Percentiles rank a stretch among this genome's conserved stretches.
These are phyloP conservation scores for Glandiceps talaboti DNA, from an alignment of 53 echinoderm and acorn worm genomes.

Conservation along the genomic window DNA sequence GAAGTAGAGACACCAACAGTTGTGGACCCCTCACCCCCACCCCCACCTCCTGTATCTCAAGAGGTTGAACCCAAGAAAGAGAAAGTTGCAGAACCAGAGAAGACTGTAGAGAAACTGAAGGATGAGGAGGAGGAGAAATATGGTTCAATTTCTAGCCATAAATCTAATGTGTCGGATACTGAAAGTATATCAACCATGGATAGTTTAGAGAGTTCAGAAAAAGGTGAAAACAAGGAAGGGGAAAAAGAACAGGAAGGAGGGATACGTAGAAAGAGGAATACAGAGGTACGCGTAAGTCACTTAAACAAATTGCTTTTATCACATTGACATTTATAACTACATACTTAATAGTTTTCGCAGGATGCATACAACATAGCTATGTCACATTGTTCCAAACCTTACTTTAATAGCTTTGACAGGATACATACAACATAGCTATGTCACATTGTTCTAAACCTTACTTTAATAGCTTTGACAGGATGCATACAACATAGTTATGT, in stretches of 20 bases:
- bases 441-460: too few species aligned
- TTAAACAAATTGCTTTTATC: too few species aligned
- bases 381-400: too few species aligned
- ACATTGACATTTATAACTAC: too few species aligned
- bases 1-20: not conserved
- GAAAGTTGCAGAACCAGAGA: constrained; percentile 2
- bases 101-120: constrained; percentile 2
- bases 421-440: too few species aligned
- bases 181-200: constrained; percentile 8
- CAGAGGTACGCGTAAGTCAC: too few species aligned
- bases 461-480: too few species aligned
- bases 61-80: constrained; percentile 10
- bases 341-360: too few species aligned
- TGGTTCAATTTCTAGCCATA: constrained; percentile 3
- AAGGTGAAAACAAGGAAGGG: not conserved
- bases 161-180: not conserved
- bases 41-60: not conserved
- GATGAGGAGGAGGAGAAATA: constrained; percentile 6
- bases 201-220: constrained; percentile 5
- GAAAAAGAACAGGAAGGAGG: not conserved
- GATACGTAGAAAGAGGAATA: too few species aligned
- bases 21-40: not conserved
- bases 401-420: too few species aligned
- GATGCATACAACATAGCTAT: too few species aligned
- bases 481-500: too few species aligned